Evolutionary conservation across 2,797 vertebrate species (phyloP), one percentile per base, ranked within the genome.

Genomic region (Chloroceryle amazona): DNA sequence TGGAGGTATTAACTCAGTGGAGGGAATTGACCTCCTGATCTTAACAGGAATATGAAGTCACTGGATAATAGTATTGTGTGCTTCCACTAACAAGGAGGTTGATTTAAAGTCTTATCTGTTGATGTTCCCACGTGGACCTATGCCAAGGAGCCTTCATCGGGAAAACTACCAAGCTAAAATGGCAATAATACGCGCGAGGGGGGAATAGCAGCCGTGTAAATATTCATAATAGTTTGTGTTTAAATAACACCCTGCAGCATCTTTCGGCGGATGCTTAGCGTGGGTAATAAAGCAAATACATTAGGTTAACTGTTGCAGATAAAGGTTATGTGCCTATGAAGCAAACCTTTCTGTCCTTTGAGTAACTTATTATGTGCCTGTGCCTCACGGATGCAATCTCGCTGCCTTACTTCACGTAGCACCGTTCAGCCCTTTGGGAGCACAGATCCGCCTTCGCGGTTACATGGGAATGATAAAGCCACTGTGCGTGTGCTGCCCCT

Each of bases 1-100:
- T 66, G 54, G 9, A 73, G 68, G 14, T 46, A 47, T 88, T 33
- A 93, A 39, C 58, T 84, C 10, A 1, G 86, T 3, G 16, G 65
- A 80, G 81, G 35, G 55, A 66, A 68, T 6, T 94, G 86, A 92
- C 71, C 78, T 74, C 60, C 33, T 73, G 94, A 90, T 92, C 86
- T 95, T 55, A 90, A 74, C 86, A 76, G 86, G 91, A 94, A 74
- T 93, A 89, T 68, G 94, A 94, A 94, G 31, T 71, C 11, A 1
- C 47, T 71, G 80, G 70, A 29, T 93, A 92, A 78, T 86, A 57
- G 67, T 33, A 35, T 37, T 87, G 49, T 54, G 18, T 92, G 65
- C 74, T 84, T 75, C 37, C 46, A 35, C 78, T 95, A 96, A 92
- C 84, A 88, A 72, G 96, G 54, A 94, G n/a, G 26, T 76, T 81